Base-by-base conservation (phyloP, 1,140 invertebrate genomes). In the Choristoneura fumiferana region DNA sequence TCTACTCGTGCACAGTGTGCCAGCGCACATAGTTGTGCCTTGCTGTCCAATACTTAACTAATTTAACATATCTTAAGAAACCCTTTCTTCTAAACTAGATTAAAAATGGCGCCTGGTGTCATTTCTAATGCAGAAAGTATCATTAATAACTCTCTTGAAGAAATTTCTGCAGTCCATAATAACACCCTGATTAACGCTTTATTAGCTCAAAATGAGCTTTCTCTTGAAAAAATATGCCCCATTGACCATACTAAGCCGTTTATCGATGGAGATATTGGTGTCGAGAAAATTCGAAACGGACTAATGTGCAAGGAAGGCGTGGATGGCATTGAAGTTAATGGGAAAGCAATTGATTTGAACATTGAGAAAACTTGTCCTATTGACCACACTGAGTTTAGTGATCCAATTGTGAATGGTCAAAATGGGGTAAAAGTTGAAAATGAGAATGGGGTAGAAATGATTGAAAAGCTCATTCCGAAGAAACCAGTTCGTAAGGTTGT, bases 41-140 rank as follows among this genome's bases (percentile, higher is more conserved):
- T 59, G 67, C 67, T 57, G 34, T 22, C 22, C 17, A n/a, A n/a
- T n/a, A n/a, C n/a, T 29, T 54, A 61, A 40, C 43, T n/a, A 59
- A 57, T 57, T 60, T 55, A 43, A 63, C 40, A 60, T 49, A 33
- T 57, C 45, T 17, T 58, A 13, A 37, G 33, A 39, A 55, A 54
- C 36, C n/a, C 45, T 13, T 17, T 29, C 57, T 6, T 45, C n/a
- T 33, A n/a, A n/a, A 8, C 35, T 15, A 37, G 60, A 36, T n/a
- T 53, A 18, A 73, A 67, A 67, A 88, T 88, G 85, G 78, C 85
- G 29, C 85, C 83, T 15, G 85, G 79, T 57, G 80, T 85, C 10
- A 62, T 75, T 45, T 75, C 79, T 57, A 82, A 78, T 60, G 63
- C 81, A 10, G 77, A 82, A 57, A 64, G 59, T 8, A 71, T 79